Conservation (phyloP, 2,888 invertebrate genomes). For the Incurvaria masculella region DNA sequence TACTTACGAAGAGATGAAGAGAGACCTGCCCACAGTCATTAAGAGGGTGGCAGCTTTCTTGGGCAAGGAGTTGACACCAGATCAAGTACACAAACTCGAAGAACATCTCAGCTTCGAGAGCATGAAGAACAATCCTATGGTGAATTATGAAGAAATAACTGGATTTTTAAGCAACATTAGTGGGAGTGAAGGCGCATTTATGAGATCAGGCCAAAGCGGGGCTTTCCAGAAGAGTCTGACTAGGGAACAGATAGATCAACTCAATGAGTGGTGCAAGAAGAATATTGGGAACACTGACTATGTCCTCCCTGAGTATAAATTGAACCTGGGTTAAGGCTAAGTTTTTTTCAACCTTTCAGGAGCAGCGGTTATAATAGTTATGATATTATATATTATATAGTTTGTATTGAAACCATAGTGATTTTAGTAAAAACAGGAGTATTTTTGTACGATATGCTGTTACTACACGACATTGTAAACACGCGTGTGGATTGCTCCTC, state of each 20-base stretch:
- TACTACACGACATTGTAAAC: no score
- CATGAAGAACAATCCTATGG: conserved; percentile 55
- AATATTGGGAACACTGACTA: conserved; percentile 6
- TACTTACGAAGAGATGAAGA: no score
- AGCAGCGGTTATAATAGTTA: no score
- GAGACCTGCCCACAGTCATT: conserved; percentile 49
- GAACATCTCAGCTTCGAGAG: conserved; percentile 57
- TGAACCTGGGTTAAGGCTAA: no score
- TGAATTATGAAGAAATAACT: conserved; percentile 19
- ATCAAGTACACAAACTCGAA: conserved; percentile 39
- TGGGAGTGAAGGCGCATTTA: conserved; percentile 32
- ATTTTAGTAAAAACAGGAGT: no score
- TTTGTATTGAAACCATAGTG: no score
- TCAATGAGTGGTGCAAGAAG: conserved; percentile 40
- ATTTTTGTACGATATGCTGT: no score
- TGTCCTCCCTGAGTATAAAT: background rate
- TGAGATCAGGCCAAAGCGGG: conserved; percentile 44
- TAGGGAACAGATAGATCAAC: conserved; percentile 26
- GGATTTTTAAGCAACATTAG: background rate
- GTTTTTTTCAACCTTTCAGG: no score
- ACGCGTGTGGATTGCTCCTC: no score
- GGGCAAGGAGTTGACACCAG: conserved; percentile 34
- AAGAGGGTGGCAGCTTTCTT: conserved; percentile 50
- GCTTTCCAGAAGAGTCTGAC: conserved; percentile 35
- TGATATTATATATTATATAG: no score